Percentiles rank a stretch among this genome's conserved stretches.
Evolutionary conservation across 2,888 invertebrate species (phyloP).

Genomic region (Caenorhabditis wallacei): DNA sequence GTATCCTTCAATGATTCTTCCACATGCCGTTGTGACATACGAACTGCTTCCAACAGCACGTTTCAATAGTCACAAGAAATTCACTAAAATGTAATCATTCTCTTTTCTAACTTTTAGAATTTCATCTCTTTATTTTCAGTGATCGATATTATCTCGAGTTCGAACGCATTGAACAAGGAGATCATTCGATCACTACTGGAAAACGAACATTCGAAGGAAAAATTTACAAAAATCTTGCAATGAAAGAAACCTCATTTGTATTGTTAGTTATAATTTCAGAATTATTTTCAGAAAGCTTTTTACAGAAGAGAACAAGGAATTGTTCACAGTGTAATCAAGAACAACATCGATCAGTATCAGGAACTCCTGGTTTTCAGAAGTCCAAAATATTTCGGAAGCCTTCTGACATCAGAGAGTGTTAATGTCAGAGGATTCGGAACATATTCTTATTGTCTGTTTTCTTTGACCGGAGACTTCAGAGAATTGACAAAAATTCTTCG

Average conservation of each 20-base stretch:
- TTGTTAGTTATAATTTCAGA: background rate
- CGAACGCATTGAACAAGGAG: background rate
- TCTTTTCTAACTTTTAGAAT: background rate
- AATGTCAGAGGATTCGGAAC: background rate
- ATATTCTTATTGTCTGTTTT: background rate
- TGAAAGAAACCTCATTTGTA: background rate
- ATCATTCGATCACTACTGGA: background rate
- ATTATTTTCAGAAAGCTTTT: background rate
- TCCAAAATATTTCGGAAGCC: constrained; percentile 20
- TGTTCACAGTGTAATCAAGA: background rate
- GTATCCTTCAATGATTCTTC: constrained; percentile 40
- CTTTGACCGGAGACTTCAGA: background rate
- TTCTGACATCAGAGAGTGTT: background rate
- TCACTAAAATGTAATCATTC: constrained; percentile 27
- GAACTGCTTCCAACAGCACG: background rate
- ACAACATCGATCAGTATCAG: background rate
- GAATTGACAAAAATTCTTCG: background rate
- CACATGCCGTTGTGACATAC: constrained; percentile 46
- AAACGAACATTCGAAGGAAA: background rate
- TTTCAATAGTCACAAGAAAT: background rate
- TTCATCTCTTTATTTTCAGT: background rate
- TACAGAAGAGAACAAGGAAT: background rate
- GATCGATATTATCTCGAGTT: background rate
- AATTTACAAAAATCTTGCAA: too few relatives aligned
- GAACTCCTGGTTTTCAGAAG: background rate